These are phyloP conservation scores for Muschampia plurimacula DNA, from an alignment of 2,888 invertebrate species.

Conservation along the genomic window DNA sequence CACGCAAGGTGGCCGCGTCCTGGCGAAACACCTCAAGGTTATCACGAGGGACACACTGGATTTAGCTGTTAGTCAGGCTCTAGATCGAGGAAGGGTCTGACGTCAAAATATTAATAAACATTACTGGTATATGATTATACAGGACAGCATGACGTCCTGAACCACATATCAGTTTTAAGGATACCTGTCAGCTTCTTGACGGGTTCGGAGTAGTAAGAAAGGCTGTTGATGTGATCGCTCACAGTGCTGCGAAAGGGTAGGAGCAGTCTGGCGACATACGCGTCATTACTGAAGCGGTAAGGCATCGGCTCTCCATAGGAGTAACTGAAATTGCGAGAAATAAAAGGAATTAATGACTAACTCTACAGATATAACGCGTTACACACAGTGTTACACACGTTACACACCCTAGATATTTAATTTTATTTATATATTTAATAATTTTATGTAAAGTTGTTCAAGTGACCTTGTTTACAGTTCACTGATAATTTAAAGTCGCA, in stretches of 20 bases:
- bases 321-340: conserved; percentile 71
- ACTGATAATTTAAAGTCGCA: conserved; percentile 18
- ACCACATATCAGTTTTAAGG: conserved; percentile 2
- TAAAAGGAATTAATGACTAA: neutral
- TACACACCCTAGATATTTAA: no score
- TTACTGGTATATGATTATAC: neutral
- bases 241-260: conserved; percentile 87
- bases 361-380: neutral
- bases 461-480: conserved; percentile 28
- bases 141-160: no score
- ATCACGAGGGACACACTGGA: conserved; percentile 71
- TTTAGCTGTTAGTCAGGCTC: conserved; percentile 66
- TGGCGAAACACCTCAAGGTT: conserved; percentile 83
- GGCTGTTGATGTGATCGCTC: conserved; percentile 86
- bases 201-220: conserved; percentile 89
- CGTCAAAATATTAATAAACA: conserved; percentile 11
- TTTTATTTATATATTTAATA: neutral
- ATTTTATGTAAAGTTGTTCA: neutral
- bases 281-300: conserved; percentile 88
- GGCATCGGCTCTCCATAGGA: conserved; percentile 82
- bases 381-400: no score
- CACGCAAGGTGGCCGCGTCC: conserved; percentile 94
- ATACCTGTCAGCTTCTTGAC: conserved; percentile 89
- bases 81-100: conserved; percentile 46
- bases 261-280: conserved; percentile 89